These are phyloP conservation scores for Biston stratarius DNA, from an alignment of 2,888 invertebrate species.

Conservation along the genomic window DNA sequence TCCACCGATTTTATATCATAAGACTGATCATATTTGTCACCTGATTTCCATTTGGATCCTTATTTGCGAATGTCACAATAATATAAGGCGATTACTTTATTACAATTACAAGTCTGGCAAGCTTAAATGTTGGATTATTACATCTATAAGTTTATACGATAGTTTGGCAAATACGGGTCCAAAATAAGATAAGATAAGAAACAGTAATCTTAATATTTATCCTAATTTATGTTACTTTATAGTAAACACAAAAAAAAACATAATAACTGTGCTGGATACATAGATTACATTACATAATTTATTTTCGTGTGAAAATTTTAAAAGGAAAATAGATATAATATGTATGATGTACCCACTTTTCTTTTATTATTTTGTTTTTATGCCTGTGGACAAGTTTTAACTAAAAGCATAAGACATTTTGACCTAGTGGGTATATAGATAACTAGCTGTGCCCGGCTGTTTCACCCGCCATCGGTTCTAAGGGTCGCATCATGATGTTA, in stretches of 20 bases:
- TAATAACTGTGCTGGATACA: slow-evolving; percentile 21
- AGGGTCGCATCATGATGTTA: too few relatives aligned
- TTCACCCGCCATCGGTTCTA: too few relatives aligned
- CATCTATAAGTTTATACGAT: slow-evolving; percentile 28
- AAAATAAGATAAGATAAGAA: slow-evolving; percentile 34
- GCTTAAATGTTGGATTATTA: slow-evolving; percentile 18
- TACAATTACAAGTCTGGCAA: slow-evolving; percentile 17
- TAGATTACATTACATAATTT: slow-evolving; percentile 24
- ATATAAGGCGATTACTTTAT: slow-evolving; percentile 22
- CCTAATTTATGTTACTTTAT: slow-evolving; percentile 31
- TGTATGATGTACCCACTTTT: neutral
- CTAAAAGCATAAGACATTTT: neutral
- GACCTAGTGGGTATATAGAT: too few relatives aligned
- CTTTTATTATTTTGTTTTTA: neutral
- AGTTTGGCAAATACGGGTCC: slow-evolving; percentile 40
- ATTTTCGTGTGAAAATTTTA: slow-evolving; percentile 12
- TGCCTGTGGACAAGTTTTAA: neutral
- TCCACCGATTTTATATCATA: slow-evolving; percentile 69
- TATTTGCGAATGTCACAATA: slow-evolving; percentile 36
- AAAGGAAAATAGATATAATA: neutral
- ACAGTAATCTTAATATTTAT: slow-evolving; percentile 34
- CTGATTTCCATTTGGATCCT: slow-evolving; percentile 41
- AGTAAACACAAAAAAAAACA: slow-evolving; percentile 17
- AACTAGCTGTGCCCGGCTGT: too few relatives aligned
- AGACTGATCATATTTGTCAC: slow-evolving; percentile 68